Conservation (phyloP, 1,140 invertebrate species). For the Euwallacea fornicatus region DNA sequence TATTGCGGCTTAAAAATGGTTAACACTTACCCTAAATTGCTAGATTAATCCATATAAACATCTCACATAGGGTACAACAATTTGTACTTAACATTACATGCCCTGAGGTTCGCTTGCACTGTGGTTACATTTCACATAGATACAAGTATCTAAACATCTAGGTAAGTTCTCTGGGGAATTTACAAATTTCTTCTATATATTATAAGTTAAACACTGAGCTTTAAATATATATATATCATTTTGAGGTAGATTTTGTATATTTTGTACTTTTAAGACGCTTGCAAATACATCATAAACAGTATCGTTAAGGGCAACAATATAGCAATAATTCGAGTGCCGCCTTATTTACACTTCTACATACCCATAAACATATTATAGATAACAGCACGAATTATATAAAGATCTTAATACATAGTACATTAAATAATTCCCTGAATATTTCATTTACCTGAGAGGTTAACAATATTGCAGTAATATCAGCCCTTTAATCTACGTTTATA, state of each 20-base stretch:
- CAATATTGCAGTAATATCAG: constrained; percentile 16
- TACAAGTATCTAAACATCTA: constrained; percentile 43
- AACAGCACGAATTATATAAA: too few relatives aligned
- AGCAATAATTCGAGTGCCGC: constrained; percentile 41
- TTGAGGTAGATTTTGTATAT: constrained; percentile 49
- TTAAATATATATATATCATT: constrained; percentile 38
- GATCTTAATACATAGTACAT: constrained; percentile 8
- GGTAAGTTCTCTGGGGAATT: constrained; percentile 43
- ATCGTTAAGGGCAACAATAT: constrained; percentile 45
- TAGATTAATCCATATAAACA: constrained; percentile 15
- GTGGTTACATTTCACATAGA: constrained; percentile 16
- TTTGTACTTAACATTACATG: constrained; percentile 37
- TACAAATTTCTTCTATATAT: constrained; percentile 37
- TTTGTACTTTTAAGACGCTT: constrained; percentile 41
- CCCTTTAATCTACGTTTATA: too few relatives aligned
- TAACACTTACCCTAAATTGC: constrained; percentile 5
- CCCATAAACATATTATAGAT: not conserved
- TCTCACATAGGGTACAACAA: constrained; percentile 39
- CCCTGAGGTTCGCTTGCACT: constrained; percentile 36
- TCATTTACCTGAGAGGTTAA: constrained; percentile 39
- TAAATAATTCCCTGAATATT: constrained; percentile 39
- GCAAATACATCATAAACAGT: constrained; percentile 24
- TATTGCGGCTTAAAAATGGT: too few relatives aligned
- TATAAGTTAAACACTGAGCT: constrained; percentile 35
- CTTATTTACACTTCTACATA: constrained; percentile 2